Evolutionary conservation across 1,140 invertebrate species (phyloP), one percentile per base, ranked within the genome.

Genomic region (Cherax destructor): DNA sequence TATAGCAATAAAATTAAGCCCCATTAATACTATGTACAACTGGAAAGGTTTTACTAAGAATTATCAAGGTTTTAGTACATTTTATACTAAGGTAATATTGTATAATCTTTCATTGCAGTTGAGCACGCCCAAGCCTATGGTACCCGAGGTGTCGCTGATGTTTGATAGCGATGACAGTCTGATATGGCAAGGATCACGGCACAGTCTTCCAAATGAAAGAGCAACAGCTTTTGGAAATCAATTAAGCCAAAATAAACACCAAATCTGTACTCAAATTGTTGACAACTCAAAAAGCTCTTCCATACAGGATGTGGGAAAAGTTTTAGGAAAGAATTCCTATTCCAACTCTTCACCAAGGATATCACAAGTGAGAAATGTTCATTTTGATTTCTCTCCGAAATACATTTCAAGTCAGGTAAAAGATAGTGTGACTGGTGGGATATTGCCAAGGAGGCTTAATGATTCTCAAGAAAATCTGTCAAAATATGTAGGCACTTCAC

Each of bases 141-240:
- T 88, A 56, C 78, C 87, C 16, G 87, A 88, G 30, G 87, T 88
- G n/a, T 88, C 87, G 13, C 61, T 88, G 21, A 74, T 88, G 87
- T 83, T 72, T 74, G 87, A 88, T 41, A 83, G 78, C 18, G 77
- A 79, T 47, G 80, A 81, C 79, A 88, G 61, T 56, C 78, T 88
- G 16, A 72, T 78, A 24, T 83, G 87, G 87, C 78, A 88, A 24
- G 65, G 11, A 59, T 24, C 87, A 69, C 41, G 49, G 41, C 47
- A 41, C 24, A 24, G 18, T 13, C 76, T 30, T 30, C 50, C 21
- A 10, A n/a, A 61, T 18, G 47, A 41, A 69, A 47, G 16, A 65
- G 13, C 10, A 41, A 11, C 5, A 9, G 49, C 49, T 30, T 24
- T 56, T 61, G 47, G 24, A n/a, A 49, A 65, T 24, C 41, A 49